Conservation (phyloP, 2,113 vertebrate genomes). For the Alosa alosa region DNA sequence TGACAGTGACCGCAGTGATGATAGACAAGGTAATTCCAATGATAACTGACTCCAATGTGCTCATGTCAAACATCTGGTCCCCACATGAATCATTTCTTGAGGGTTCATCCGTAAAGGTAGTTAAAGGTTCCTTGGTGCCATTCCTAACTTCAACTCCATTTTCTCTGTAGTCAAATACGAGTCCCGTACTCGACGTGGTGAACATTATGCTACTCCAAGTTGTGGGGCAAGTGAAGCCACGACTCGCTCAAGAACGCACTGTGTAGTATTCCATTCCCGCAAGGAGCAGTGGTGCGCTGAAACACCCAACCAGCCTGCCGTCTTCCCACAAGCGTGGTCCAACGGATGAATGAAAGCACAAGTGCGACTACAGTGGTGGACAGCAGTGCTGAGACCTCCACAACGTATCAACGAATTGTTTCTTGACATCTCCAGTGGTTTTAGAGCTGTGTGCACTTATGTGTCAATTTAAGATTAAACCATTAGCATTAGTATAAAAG, state of each 20-base stretch:
- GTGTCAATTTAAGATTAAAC: too few relatives aligned
- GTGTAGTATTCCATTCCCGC: background rate
- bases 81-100: constrained; percentile 9
- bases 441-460: too few relatives aligned
- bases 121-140: background rate
- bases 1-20: constrained; percentile 30
- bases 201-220: constrained; percentile 20
- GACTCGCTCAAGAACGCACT: background rate
- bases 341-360: background rate
- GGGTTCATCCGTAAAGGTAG: background rate
- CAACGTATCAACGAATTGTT: background rate
- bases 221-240: background rate
- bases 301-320: background rate
- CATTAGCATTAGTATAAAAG: too few relatives aligned
- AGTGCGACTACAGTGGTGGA: background rate
- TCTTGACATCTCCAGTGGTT: background rate
- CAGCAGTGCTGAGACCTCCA: background rate
- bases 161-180: background rate
- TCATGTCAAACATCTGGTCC: constrained; percentile 20
- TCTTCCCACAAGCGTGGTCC: background rate
- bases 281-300: background rate
- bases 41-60: constrained; percentile 21
- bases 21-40: constrained; percentile 34
- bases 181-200: background rate
- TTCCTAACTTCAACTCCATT: background rate